A percentile compares a stretch with the other conserved stretches of the same genome.
phyloP scores from a whole-genome alignment of 1,140 invertebrate genomes.

The Anagrus nilaparvatae region DNA sequence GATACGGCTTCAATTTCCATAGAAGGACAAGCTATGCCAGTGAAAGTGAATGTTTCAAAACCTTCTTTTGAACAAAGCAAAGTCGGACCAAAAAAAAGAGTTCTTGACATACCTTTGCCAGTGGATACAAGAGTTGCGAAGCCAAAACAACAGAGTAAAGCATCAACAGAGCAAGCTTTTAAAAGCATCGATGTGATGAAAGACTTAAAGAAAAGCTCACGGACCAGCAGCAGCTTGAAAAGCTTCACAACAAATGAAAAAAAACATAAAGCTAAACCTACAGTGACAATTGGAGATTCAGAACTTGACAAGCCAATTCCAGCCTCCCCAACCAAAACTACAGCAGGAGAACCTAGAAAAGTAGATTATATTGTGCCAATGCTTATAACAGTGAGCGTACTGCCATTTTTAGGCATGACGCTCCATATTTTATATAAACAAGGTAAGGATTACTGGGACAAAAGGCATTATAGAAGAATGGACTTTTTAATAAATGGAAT shows the following conservation, averaged over 20 bases:
- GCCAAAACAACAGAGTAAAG: too few relatives aligned
- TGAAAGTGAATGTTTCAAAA: too few relatives aligned
- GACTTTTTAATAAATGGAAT: conserved; percentile 71
- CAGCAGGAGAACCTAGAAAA: conserved; percentile 28
- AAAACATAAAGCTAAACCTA: conserved; percentile 34
- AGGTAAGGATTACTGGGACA: conserved; percentile 62
- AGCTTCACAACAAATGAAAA: conserved; percentile 12
- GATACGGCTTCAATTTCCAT: too few relatives aligned
- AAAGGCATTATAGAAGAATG: conserved; percentile 67
- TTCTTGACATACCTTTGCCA: too few relatives aligned
- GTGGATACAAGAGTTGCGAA: too few relatives aligned
- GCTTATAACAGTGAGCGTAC: conserved; percentile 51
- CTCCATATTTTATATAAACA: conserved; percentile 51
- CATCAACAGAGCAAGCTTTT: too few relatives aligned
- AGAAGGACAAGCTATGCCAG: too few relatives aligned
- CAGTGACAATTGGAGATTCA: conserved; percentile 28
- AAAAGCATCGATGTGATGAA: too few relatives aligned
- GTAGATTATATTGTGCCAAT: conserved; percentile 55
- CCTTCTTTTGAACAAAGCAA: too few relatives aligned
- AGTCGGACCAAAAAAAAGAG: too few relatives aligned
- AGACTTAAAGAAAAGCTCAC: too few relatives aligned
- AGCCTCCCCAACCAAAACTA: conserved; percentile 20
- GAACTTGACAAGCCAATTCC: conserved; percentile 28
- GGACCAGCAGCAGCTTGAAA: too few relatives aligned
- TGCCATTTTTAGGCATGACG: conserved; percentile 52